phyloP scores from a whole-genome alignment of 2,113 vertebrate genomes.

The Pterocles orientalis region DNA sequence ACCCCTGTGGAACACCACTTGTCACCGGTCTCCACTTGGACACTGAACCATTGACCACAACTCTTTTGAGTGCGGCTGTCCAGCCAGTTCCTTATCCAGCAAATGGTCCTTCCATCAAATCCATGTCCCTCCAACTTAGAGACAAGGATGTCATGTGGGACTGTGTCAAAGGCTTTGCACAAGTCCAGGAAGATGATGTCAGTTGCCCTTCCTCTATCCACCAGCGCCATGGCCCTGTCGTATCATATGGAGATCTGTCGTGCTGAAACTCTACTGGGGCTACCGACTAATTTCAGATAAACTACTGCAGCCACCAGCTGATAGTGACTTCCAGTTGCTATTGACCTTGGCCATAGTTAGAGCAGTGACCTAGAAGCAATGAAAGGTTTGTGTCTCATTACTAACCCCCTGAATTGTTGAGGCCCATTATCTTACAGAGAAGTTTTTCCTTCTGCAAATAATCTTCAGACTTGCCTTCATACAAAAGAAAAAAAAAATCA shows the following conservation, averaged over 20 bases:
- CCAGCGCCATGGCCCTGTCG: too few species aligned
- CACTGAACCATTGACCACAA: too few species aligned
- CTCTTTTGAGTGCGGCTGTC: too few species aligned
- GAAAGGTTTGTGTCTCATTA: slow-evolving; percentile 36
- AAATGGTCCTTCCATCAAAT: too few species aligned
- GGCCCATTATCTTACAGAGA: slow-evolving; percentile 4
- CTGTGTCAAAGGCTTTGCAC: too few species aligned
- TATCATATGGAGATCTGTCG: background rate
- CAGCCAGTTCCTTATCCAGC: too few species aligned
- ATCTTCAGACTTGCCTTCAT: background rate
- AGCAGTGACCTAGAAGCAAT: slow-evolving; percentile 34
- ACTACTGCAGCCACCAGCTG: background rate
- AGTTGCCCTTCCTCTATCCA: too few species aligned
- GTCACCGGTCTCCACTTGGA: too few species aligned
- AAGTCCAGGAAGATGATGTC: too few species aligned
- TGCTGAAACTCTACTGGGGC: background rate
- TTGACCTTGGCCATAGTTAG: slow-evolving; percentile 13
- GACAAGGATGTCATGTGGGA: too few species aligned
- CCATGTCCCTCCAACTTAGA: too few species aligned
- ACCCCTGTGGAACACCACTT: too few species aligned
- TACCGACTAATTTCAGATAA: slow-evolving; percentile 30
- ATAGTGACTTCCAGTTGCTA: slow-evolving; percentile 41
- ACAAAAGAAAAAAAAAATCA: background rate
- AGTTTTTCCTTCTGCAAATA: slow-evolving; percentile 33
- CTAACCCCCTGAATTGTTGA: background rate